Evolutionary conservation across 1,140 invertebrate genomes (phyloP), one percentile per base, ranked within the genome.

Genomic region (Zaprionus nigranus): DNA sequence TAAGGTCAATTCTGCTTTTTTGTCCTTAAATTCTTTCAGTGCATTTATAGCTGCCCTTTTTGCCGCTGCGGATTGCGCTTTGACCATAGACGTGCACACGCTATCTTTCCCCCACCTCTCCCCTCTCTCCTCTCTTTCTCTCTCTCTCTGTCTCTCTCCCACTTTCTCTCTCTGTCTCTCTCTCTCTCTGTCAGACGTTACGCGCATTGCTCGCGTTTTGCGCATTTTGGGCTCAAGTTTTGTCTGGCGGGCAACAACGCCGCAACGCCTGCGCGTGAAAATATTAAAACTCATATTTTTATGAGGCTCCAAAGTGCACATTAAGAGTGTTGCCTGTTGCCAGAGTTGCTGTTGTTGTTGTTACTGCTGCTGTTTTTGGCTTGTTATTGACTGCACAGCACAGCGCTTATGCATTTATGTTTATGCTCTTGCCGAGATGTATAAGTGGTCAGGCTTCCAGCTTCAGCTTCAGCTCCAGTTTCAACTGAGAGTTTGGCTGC

Each of bases 251-350:
- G 38, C 13, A 5, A 15, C 38, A 15, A n/a, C 9, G 40, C 63
- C 62, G 59, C 78, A 82, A 88, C 85, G 85, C 86, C 82, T 90
- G 86, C 82, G 85, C 85, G 85, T 90, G 86, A 90, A 90, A 90
- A 90, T 90, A 90, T 90, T 90, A 90, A 90, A 90, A 46, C 75
- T 90, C 85, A 90, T 90, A 90, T 90, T 90, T 90, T 90, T 90
- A 90, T 78, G 86, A 87, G 79, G 68, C 90, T 78, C 84, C 79
- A 70, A 85, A 79, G 77, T 82, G 82, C 74, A 78, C 88, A 90
- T 91, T 91, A 90, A 91, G 80, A 64, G 64, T 78, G 60, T 71
- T 59, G 57, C 63, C 34, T 73, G 38, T 46, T 38, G 54, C 63
- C 22, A 9, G 40, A 46, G 40, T 46, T 60, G 54, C 58, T n/a